Base-by-base conservation (phyloP, 2,113 vertebrate species). In the Rhabdornis inornatus region DNA sequence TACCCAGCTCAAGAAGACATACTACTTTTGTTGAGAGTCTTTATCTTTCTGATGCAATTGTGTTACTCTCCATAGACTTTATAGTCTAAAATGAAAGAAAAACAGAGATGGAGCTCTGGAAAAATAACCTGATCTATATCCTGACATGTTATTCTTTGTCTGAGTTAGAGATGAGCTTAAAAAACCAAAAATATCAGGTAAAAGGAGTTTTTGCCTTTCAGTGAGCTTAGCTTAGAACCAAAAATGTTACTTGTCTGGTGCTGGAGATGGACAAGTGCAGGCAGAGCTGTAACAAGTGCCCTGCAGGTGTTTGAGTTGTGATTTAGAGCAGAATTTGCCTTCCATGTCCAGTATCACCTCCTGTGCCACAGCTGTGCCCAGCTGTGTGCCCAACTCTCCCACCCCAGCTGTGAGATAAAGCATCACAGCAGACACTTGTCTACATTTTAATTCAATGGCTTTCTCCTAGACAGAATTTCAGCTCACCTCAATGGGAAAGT, bases 231-330 rank as follows among this genome's bases (percentile, higher is more conserved):
- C 21, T 59, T 35, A 52, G 37, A 68, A 76, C 17, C 7, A 66
- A 2, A 9, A 42, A 19, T 2, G 6, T 66, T 33, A 55, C 28
- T 31, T 3, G 9, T 23, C 27, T 37, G 44, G 25, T 1, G 4
- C 45, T 35, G 27, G n/a, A 71, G 70, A 71, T 16, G 47, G 79
- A 22, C 2, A 7, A 91, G 37, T 30, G 65, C 74, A 53, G 65
- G 52, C 83, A 87, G 65, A 76, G 16, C 53, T 74, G 37, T 39
- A 42, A 44, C 0, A 1, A 30, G 50, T 88, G 69, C 60, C 82
- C 90, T 93, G 93, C 83, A 90, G 90, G 61, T 81, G 93, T 92
- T 79, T 92, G 66, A 69, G 33, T 44, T 90, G 75, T 13, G 30
- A 91, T n/a, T 15, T 18, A 57, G 31, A 83, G 52, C 44, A 86